Evolutionary conservation across 2,113 vertebrate species (phyloP).

Genomic region (Danionella cerebrum): DNA sequence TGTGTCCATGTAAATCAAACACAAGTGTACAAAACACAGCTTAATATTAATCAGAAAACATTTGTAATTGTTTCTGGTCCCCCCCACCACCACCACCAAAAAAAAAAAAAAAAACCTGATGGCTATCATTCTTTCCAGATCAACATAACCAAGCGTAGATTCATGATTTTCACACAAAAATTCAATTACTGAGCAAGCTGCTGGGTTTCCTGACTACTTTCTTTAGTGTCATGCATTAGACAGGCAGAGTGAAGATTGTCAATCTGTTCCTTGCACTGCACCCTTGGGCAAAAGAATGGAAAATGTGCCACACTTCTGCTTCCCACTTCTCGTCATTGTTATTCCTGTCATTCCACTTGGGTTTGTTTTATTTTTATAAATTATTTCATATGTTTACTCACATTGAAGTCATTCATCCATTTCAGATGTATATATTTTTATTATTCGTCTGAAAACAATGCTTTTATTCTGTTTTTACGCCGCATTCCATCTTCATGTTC

Average conservation of each 20-base stretch:
- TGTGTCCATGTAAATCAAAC: too few relatives aligned
- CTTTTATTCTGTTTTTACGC: too few relatives aligned
- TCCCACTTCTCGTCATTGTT: not conserved
- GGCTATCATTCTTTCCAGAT: not conserved
- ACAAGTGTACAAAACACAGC: too few relatives aligned
- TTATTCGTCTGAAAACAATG: too few relatives aligned
- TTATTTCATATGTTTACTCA: not conserved
- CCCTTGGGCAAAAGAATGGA: not conserved
- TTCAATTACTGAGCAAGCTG: conserved; percentile 25
- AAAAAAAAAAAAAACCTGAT: too few relatives aligned
- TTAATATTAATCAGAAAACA: too few relatives aligned
- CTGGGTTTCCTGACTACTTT: conserved; percentile 8
- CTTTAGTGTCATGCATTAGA: conserved; percentile 19
- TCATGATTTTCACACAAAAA: conserved; percentile 11
- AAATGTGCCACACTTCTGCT: not conserved
- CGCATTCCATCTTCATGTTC: not conserved
- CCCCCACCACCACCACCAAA: too few relatives aligned
- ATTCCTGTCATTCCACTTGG: not conserved
- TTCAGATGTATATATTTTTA: too few relatives aligned
- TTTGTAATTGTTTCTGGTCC: too few relatives aligned
- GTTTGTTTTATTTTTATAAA: not conserved
- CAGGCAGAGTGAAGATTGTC: conserved; percentile 16
- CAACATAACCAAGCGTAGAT: not conserved
- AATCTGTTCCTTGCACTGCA: not conserved
- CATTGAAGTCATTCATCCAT: not conserved